These are phyloP conservation scores for Morpho helenor DNA, from an alignment of 2,888 invertebrate species.

Conservation along the genomic window DNA sequence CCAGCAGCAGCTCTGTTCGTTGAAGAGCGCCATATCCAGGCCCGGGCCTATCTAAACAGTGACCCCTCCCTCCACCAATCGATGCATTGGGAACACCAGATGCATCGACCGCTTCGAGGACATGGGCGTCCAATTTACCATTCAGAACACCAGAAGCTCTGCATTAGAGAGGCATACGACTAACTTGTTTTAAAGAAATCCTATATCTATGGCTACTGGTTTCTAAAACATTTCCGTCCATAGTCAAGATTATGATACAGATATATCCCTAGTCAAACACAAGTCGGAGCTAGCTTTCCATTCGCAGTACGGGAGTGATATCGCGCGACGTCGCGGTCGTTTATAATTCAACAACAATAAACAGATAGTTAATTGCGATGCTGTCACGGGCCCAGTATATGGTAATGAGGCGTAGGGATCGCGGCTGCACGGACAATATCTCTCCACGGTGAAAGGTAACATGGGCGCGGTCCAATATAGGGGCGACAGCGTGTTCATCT, in stretches of 20 bases:
- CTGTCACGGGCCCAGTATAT: slow-evolving; percentile 77
- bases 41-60: too few species aligned
- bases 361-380: slow-evolving; percentile 78
- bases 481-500: slow-evolving; percentile 15
- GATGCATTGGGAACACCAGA: too few species aligned
- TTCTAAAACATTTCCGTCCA: too few species aligned
- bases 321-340: slow-evolving; percentile 56
- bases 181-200: too few species aligned
- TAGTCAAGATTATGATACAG: not conserved
- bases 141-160: too few species aligned
- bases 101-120: too few species aligned
- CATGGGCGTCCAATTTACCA: too few species aligned
- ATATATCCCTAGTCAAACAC: slow-evolving; percentile 4
- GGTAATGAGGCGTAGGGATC: slow-evolving; percentile 77
- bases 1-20: too few species aligned
- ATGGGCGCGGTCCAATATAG: slow-evolving; percentile 40
- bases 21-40: too few species aligned
- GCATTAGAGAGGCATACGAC: too few species aligned
- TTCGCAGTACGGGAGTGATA: slow-evolving; percentile 47
- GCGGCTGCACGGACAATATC: slow-evolving; percentile 75
- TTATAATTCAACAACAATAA: slow-evolving; percentile 78
- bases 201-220: too few species aligned
- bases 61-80: too few species aligned
- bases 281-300: slow-evolving; percentile 33
- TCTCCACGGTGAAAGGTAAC: slow-evolving; percentile 76